These are phyloP conservation scores for Apotomis capreana DNA, from an alignment of 2,888 invertebrate species.

Conservation along the genomic window DNA sequence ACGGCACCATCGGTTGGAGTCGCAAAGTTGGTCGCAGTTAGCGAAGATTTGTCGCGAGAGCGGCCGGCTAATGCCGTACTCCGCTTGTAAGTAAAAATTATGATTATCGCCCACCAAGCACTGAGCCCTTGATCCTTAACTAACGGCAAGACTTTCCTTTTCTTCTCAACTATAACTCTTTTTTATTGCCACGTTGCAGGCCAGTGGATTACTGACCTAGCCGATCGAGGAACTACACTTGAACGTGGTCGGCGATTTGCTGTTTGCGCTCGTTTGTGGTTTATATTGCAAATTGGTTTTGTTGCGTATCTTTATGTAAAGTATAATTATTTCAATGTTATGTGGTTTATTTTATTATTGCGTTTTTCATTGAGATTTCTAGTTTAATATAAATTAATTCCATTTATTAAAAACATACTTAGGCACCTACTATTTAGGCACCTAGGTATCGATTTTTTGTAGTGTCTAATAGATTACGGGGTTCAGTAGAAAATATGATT, in stretches of 20 bases:
- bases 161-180: slow-evolving; percentile 83
- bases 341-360: no score
- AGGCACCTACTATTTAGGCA: no score
- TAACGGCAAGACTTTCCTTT: slow-evolving; percentile 82
- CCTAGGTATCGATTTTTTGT: no score
- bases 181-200: slow-evolving; percentile 79
- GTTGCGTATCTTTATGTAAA: background rate
- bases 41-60: slow-evolving; percentile 80
- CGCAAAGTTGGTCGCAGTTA: slow-evolving; percentile 81
- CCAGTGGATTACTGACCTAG: slow-evolving; percentile 79
- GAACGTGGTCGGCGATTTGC: slow-evolving; percentile 49
- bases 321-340: background rate
- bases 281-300: background rate
- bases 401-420: no score
- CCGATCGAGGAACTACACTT: slow-evolving; percentile 63
- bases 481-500: no score
- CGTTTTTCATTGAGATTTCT: no score
- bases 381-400: no score
- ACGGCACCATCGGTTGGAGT: slow-evolving; percentile 64
- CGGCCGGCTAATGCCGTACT: slow-evolving; percentile 76
- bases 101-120: slow-evolving; percentile 80
- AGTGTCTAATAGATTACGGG: no score
- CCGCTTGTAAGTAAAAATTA: slow-evolving; percentile 83
- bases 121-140: slow-evolving; percentile 81
- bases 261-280: slow-evolving; percentile 1